phyloP scores from a whole-genome alignment of 1,140 invertebrate species.

The Calosoma granatense region DNA sequence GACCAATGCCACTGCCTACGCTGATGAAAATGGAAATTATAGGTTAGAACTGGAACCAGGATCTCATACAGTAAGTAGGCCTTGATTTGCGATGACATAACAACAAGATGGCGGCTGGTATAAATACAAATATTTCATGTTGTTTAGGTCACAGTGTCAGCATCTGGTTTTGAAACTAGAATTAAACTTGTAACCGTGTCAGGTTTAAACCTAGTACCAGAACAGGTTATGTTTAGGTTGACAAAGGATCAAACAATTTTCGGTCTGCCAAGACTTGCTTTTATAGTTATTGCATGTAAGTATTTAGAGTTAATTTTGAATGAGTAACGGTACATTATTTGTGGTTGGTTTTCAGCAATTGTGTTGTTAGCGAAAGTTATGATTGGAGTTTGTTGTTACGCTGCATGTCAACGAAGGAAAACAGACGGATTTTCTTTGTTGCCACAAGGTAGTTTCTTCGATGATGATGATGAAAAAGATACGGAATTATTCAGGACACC shows the following conservation, averaged over 20 bases:
- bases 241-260: conserved; percentile 51
- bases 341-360: conserved; percentile 31
- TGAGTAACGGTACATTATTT: neutral
- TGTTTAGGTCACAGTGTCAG: conserved; percentile 37
- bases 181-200: conserved; percentile 42
- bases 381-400: conserved; percentile 37
- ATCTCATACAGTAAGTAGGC: conserved; percentile 31
- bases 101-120: too few relatives aligned
- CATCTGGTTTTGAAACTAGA: conserved; percentile 41
- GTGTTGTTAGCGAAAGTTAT: conserved; percentile 35
- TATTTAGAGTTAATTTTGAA: conserved; percentile 7
- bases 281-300: conserved; percentile 59
- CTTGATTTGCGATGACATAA: neutral
- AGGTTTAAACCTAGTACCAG: conserved; percentile 31
- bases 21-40: conserved; percentile 46
- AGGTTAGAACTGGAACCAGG: conserved; percentile 43
- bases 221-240: conserved; percentile 54
- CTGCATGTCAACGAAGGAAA: conserved; percentile 31
- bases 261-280: conserved; percentile 61
- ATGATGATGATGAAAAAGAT: conserved; percentile 51
- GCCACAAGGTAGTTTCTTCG: conserved; percentile 34
- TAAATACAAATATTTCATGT: neutral
- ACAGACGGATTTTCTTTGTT: conserved; percentile 36
- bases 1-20: conserved; percentile 34
- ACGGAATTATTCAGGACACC: conserved; percentile 50